Conservation (phyloP, 2,888 invertebrate species). For the Heliconius hortense region DNA sequence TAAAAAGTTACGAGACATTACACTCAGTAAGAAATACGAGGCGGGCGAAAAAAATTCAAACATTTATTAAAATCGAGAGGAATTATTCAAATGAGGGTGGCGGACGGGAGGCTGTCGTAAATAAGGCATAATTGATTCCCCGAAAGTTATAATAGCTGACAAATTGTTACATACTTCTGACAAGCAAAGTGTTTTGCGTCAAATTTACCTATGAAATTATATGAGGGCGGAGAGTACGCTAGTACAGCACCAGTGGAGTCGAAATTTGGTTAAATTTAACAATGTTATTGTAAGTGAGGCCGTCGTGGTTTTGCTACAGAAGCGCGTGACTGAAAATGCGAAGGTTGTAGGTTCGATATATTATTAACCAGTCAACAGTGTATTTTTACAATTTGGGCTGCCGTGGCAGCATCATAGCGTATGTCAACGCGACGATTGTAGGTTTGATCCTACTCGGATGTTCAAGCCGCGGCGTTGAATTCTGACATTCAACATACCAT, state of each 20-base stretch:
- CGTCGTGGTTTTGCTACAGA: too few relatives aligned
- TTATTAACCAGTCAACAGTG: too few relatives aligned
- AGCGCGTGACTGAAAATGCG: neutral
- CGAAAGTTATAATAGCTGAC: slow-evolving; percentile 44
- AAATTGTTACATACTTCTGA: slow-evolving; percentile 44
- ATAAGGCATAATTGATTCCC: slow-evolving; percentile 44
- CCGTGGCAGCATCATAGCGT: too few relatives aligned
- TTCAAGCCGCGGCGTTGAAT: too few relatives aligned
- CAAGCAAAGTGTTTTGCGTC: slow-evolving; percentile 38
- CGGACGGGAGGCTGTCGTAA: slow-evolving; percentile 33
- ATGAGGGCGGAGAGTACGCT: neutral
- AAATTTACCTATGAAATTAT: slow-evolving; percentile 38
- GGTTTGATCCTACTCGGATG: too few relatives aligned
- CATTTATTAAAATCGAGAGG: slow-evolving; percentile 40
- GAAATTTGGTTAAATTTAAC: neutral
- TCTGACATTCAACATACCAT: too few relatives aligned
- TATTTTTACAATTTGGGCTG: too few relatives aligned
- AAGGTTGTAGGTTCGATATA: neutral
- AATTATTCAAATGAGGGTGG: slow-evolving; percentile 40
- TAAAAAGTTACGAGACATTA: slow-evolving; percentile 40
- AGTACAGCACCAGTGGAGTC: neutral
- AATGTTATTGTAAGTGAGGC: too few relatives aligned
- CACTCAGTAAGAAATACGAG: slow-evolving; percentile 34
- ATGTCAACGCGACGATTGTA: too few relatives aligned
- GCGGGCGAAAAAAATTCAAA: slow-evolving; percentile 28